Conservation (phyloP, 2,113 vertebrate genomes). For the Romanogobio albipinnatus region DNA sequence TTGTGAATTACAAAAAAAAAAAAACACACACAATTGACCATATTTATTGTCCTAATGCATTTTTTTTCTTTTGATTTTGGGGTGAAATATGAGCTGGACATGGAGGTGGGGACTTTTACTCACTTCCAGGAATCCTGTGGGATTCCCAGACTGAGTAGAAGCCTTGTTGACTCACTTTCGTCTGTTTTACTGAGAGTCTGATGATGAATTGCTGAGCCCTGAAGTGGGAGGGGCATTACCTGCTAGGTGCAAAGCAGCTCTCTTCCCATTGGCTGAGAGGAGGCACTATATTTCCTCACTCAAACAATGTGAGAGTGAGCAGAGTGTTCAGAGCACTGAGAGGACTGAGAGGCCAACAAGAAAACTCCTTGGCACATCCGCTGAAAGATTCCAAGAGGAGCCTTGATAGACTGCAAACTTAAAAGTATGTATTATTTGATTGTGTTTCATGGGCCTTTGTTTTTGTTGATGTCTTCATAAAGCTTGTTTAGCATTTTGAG, state of each 20-base stretch:
- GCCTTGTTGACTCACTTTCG: conserved; percentile 44
- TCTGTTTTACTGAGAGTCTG: background rate
- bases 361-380: background rate
- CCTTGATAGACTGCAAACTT: background rate
- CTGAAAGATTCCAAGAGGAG: conserved; percentile 7
- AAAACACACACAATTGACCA: background rate
- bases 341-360: background rate
- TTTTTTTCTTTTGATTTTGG: background rate
- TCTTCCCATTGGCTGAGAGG: conserved; percentile 48
- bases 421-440: conserved; percentile 31
- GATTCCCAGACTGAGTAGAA: conserved; percentile 28
- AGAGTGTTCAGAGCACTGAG: conserved; percentile 8
- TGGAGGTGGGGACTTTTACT: background rate
- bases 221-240: conserved; percentile 41
- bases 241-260: conserved; percentile 48
- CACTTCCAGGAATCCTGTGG: conserved; percentile 49
- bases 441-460: background rate
- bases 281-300: conserved; percentile 34
- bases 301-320: conserved; percentile 33
- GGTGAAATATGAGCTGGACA: background rate
- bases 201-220: conserved; percentile 5
- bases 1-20: background rate
- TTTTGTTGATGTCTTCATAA: background rate
- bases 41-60: background rate
- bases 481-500: background rate